Percentiles rank a stretch among this genome's conserved stretches.
Conservation (phyloP, 2,113 vertebrate species). For the Maccullochella peelii region DNA sequence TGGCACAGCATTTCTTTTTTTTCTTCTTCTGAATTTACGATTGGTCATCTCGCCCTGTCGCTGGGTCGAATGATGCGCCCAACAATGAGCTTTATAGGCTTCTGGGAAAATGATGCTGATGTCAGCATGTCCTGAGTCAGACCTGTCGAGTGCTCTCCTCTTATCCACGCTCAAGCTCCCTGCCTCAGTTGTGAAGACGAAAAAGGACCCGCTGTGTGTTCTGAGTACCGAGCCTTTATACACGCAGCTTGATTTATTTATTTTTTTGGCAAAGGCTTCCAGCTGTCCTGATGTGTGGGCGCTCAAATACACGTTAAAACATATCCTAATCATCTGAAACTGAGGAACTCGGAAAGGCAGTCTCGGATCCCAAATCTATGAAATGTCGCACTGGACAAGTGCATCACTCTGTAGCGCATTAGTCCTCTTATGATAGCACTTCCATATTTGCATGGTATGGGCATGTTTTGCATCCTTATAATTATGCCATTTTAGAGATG, state of each 20-base stretch:
- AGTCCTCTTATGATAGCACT: conserved; percentile 7
- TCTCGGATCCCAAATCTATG: not conserved
- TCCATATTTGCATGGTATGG: conserved; percentile 42
- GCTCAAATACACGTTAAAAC: conserved; percentile 26
- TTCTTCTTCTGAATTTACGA: conserved; percentile 28
- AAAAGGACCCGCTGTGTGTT: conserved; percentile 16
- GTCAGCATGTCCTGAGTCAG: conserved; percentile 77
- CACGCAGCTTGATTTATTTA: not conserved
- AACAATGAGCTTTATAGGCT: conserved; percentile 66
- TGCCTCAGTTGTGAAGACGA: conserved; percentile 28
- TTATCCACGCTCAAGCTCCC: conserved; percentile 17
- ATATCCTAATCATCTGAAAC: conserved; percentile 22
- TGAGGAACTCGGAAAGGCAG: not conserved
- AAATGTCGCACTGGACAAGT: not conserved
- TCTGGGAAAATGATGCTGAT: conserved; percentile 79
- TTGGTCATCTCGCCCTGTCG: conserved; percentile 43
- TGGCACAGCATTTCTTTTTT: not conserved
- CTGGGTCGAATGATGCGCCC: conserved; percentile 52
- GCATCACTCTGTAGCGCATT: not conserved
- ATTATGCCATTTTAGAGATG: conserved; percentile 34
- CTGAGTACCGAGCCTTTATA: not conserved
- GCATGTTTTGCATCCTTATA: conserved; percentile 52
- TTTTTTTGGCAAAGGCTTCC: not conserved
- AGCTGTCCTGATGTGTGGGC: conserved; percentile 17
- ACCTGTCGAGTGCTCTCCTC: conserved; percentile 63